A percentile compares a stretch with the other conserved stretches of the same genome.
Conservation (phyloP, 2,113 vertebrate genomes). For the Hassar affinis region DNA sequence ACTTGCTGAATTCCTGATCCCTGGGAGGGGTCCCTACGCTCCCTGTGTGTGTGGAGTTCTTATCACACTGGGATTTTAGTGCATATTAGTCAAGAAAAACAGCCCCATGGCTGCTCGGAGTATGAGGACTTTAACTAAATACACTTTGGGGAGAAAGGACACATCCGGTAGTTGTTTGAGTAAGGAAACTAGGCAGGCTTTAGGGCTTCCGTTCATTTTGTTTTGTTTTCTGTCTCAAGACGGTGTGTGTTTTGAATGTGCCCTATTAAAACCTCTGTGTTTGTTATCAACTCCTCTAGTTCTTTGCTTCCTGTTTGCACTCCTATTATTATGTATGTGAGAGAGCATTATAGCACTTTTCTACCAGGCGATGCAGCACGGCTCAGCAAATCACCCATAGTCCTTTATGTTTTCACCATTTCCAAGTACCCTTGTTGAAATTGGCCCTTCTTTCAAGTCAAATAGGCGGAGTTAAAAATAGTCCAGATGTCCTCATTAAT, state of each 20-base stretch:
- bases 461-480: background rate
- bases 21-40: background rate
- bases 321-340: background rate
- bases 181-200: constrained; percentile 4
- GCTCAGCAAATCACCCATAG: background rate
- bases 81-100: constrained; percentile 31
- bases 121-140: constrained; percentile 28
- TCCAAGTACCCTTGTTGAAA: background rate
- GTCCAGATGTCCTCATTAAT: background rate
- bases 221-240: constrained; percentile 2
- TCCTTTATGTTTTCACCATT: background rate
- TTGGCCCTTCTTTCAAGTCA: background rate
- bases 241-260: constrained; percentile 28
- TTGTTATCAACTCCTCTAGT: constrained; percentile 1
- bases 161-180: constrained; percentile 16
- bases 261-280: background rate
- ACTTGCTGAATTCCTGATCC: constrained; percentile 7
- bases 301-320: background rate
- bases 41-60: background rate
- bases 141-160: background rate
- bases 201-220: constrained; percentile 23
- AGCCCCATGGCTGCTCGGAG: background rate
- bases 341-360: background rate
- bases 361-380: background rate
- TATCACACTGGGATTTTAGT: constrained; percentile 12